Percentiles rank a stretch among this genome's conserved stretches.
Evolutionary conservation across 2,797 vertebrate genomes (phyloP).

Genomic region (Menidia menidia): DNA sequence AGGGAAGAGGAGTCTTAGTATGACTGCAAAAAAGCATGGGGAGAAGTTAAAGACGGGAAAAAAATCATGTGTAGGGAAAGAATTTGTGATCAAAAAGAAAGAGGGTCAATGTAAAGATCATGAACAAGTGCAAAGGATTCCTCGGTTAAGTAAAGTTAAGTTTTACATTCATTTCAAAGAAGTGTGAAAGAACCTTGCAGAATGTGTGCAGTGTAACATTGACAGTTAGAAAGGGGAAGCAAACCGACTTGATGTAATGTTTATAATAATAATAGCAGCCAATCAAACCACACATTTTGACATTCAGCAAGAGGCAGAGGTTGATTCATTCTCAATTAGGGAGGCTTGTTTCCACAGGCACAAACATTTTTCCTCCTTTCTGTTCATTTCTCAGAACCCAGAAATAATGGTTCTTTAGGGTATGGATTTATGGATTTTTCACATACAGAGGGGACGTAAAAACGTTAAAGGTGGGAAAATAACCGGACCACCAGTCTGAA

Average conservation of each 20-base stretch:
- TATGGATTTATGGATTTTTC: constrained; percentile 38
- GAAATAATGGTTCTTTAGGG: constrained; percentile 52
- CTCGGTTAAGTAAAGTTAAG: constrained; percentile 34
- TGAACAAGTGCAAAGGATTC: constrained; percentile 19
- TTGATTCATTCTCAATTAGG: constrained; percentile 76
- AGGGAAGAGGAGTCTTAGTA: constrained; percentile 61
- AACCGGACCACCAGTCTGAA: not conserved
- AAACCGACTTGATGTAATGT: constrained; percentile 69
- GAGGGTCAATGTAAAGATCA: not conserved
- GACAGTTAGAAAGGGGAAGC: constrained; percentile 9
- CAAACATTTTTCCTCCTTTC: constrained; percentile 52
- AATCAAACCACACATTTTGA: constrained; percentile 78
- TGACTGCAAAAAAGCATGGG: constrained; percentile 45
- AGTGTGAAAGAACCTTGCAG: constrained; percentile 18
- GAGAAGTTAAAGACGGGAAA: constrained; percentile 41
- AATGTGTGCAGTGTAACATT: not conserved
- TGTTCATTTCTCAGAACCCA: constrained; percentile 63
- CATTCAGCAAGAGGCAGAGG: constrained; percentile 71
- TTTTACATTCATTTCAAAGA: constrained; percentile 34
- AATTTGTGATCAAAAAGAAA: constrained; percentile 33
- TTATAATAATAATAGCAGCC: constrained; percentile 70
- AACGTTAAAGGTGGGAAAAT: constrained; percentile 1
- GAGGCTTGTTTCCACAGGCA: constrained; percentile 61
- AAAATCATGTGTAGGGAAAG: constrained; percentile 36
- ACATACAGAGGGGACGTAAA: constrained; percentile 7